Evolutionary conservation across 2,113 vertebrate genomes (phyloP).

Genomic region (Promerops cafer): DNA sequence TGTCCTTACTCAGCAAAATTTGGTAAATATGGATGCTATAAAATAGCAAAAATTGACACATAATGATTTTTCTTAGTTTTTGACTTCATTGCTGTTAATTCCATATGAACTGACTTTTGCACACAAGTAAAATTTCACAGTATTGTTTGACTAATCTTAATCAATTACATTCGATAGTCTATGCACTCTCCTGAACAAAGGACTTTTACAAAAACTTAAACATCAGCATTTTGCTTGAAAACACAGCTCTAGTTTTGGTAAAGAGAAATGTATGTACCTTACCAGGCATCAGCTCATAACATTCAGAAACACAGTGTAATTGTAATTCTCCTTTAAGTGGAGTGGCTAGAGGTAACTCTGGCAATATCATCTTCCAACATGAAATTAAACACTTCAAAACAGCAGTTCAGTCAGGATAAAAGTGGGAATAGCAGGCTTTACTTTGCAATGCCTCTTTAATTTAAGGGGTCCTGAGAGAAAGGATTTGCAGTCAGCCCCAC

Average conservation of each 20-base stretch:
- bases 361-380: neutral
- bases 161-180: no score
- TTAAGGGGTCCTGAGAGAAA: neutral
- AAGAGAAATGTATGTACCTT: fast-evolving
- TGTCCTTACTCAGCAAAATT: neutral
- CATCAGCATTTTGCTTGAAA: neutral
- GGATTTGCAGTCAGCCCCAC: neutral
- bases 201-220: neutral
- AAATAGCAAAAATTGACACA: neutral
- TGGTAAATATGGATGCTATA: neutral
- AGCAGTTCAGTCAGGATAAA: neutral
- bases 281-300: neutral
- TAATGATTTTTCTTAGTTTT: neutral
- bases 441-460: neutral
- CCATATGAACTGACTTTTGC: neutral
- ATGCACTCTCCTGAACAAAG: neutral
- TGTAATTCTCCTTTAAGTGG: neutral
- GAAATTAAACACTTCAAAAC: neutral
- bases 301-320: neutral
- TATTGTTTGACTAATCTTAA: neutral
- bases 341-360: neutral
- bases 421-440: neutral
- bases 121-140: neutral
- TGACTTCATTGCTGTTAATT: neutral
- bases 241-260: neutral